phyloP scores from a whole-genome alignment of 2,888 invertebrate genomes.

The Vanessa cardui region DNA sequence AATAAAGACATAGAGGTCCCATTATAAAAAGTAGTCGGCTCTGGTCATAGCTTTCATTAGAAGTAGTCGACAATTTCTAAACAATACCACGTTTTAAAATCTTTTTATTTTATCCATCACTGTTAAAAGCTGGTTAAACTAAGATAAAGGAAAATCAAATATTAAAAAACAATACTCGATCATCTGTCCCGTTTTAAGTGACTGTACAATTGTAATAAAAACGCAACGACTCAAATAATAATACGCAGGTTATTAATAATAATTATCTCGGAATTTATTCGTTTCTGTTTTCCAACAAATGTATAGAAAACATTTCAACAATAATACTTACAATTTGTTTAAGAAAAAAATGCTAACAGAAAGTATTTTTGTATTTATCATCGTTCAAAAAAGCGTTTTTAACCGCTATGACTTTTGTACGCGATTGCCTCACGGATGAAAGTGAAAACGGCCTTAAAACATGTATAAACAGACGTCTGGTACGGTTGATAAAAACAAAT shows the following conservation, averaged over 20 bases:
- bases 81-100: conserved; percentile 9
- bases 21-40: conserved; percentile 54
- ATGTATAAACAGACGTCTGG: conserved; percentile 48
- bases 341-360: background rate
- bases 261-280: too few species aligned
- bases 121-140: conserved; percentile 8
- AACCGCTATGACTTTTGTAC: conserved; percentile 16
- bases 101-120: conserved; percentile 15
- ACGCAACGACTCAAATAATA: background rate
- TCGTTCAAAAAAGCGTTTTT: background rate
- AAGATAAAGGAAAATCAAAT: conserved; percentile 33
- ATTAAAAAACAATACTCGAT: conserved; percentile 31
- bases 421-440: conserved; percentile 51
- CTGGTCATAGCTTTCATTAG: conserved; percentile 64
- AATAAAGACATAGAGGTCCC: conserved; percentile 36
- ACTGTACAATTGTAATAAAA: conserved; percentile 47
- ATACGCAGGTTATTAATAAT: background rate
- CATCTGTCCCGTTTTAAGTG: conserved; percentile 43
- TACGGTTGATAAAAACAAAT: conserved; percentile 73
- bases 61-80: conserved; percentile 12
- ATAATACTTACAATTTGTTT: background rate
- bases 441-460: conserved; percentile 80
- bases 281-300: background rate
- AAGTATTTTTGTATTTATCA: background rate
- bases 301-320: background rate